These are phyloP conservation scores for Medauroidea extradentata DNA, from an alignment of 1,140 invertebrate species.

Conservation along the genomic window DNA sequence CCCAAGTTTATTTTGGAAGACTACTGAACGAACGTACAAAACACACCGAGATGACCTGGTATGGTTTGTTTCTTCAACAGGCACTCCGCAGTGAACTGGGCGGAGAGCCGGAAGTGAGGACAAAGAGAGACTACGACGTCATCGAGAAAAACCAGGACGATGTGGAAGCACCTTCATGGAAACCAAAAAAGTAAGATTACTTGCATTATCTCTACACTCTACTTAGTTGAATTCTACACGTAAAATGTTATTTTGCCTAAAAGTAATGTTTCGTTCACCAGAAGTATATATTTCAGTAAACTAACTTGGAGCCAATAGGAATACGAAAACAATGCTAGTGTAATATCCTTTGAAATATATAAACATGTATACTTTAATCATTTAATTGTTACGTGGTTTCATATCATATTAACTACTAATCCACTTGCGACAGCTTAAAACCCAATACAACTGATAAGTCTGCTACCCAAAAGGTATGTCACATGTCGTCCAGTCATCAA, in stretches of 20 bases:
- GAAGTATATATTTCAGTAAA: not conserved
- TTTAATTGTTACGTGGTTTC: too few species aligned
- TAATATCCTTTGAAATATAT: not conserved
- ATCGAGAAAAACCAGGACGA: conserved; percentile 11
- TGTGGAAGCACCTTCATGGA: conserved; percentile 5
- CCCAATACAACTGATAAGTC: too few species aligned
- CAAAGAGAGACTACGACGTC: conserved; percentile 10
- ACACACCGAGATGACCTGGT: too few species aligned
- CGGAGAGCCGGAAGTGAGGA: not conserved
- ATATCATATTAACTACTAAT: too few species aligned
- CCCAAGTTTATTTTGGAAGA: too few species aligned
- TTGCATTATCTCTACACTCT: not conserved
- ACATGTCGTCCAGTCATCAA: too few species aligned
- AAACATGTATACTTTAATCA: too few species aligned
- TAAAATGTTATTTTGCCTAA: not conserved
- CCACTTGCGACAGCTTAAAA: too few species aligned
- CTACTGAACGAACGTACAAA: too few species aligned
- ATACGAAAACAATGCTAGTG: not conserved
- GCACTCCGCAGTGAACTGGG: conserved; percentile 15
- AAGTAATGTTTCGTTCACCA: not conserved
- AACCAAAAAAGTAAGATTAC: conserved; percentile 39
- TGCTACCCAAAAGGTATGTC: too few species aligned
- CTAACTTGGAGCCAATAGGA: not conserved
- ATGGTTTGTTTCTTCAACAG: conserved; percentile 1
- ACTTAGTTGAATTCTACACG: too few species aligned